Base-by-base conservation (phyloP, 2,113 vertebrate species). In the Columba janthina region DNA sequence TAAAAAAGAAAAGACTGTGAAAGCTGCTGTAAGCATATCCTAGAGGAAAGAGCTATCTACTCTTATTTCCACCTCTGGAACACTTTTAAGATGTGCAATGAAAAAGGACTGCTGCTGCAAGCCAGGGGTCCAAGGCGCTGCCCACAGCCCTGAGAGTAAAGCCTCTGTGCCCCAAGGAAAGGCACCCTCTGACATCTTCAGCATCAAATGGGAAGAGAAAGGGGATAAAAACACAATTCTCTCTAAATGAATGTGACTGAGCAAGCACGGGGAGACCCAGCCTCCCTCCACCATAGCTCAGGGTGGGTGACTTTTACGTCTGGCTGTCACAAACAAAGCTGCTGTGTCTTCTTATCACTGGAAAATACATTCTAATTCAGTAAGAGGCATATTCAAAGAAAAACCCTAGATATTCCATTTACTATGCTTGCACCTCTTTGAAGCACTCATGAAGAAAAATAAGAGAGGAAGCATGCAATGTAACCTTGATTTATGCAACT, bases 401-500 rank as follows among this genome's bases (percentile, higher is more conserved):
- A 79, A 28, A 0, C 6, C 11, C 8, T 66, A 40, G 31, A 21
- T 66, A 69, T 87, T 76, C 51, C 7, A 90, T 72, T 89, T 80
- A 67, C 5, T 64, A 65, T 10, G 11, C 31, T 28, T 75, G 60
- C n/a, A 77, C 50, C 19, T 72, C 72, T 86, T 44, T 40, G 42
- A 76, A 48, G 69, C 56, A 79, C 71, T 91, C 53, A 38, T 22
- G 53, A 92, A 90, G 57, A 72, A 91, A 95, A 92, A 48, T 29
- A 95, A 90, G 36, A 89, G 21, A 79, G 54, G 71, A 79, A 76
- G 65, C 40, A 66, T 15, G 24, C 48, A 50, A 50, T 19, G 36
- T 36, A 93, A 66, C 60, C 56, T 69, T 94, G 81, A 96, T 90
- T 88, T 85, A 85, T 80, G 71, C 65, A 89, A 17, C 54, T 75